Evolutionary conservation across 1,140 invertebrate genomes (phyloP).

Genomic region (Arctopsyche grandis): DNA sequence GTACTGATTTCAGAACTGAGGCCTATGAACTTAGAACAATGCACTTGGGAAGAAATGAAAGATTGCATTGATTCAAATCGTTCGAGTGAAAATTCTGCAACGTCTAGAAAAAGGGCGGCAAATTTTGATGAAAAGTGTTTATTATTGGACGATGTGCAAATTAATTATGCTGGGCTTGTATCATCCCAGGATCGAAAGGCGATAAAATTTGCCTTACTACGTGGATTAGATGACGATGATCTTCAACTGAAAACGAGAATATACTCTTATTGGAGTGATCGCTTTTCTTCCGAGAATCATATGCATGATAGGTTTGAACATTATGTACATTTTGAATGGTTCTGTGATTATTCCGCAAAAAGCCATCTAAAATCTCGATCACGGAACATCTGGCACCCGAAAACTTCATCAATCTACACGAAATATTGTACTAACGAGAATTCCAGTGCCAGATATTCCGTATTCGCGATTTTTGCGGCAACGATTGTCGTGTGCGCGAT

Average conservation of each 20-base stretch:
- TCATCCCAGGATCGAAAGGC: neutral
- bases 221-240: conserved; percentile 63
- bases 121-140: neutral
- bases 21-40: too few species aligned
- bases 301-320: conserved; percentile 41
- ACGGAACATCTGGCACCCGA: too few species aligned
- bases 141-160: neutral
- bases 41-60: too few species aligned
- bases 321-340: neutral
- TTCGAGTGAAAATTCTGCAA: neutral
- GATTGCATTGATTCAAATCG: neutral
- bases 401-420: too few species aligned
- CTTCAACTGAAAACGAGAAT: conserved; percentile 61
- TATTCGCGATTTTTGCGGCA: too few species aligned
- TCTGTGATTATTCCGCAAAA: too few species aligned
- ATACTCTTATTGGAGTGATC: conserved; percentile 64
- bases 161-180: neutral
- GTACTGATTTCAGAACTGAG: too few species aligned
- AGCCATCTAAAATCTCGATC: too few species aligned
- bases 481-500: too few species aligned
- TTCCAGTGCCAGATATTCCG: too few species aligned
- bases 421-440: too few species aligned
- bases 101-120: neutral
- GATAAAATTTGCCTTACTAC: conserved; percentile 56
- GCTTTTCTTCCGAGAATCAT: conserved; percentile 43